Evolutionary conservation across 2,888 invertebrate genomes (phyloP), one percentile per base, ranked within the genome.

Genomic region (Lumbricus terrestris): DNA sequence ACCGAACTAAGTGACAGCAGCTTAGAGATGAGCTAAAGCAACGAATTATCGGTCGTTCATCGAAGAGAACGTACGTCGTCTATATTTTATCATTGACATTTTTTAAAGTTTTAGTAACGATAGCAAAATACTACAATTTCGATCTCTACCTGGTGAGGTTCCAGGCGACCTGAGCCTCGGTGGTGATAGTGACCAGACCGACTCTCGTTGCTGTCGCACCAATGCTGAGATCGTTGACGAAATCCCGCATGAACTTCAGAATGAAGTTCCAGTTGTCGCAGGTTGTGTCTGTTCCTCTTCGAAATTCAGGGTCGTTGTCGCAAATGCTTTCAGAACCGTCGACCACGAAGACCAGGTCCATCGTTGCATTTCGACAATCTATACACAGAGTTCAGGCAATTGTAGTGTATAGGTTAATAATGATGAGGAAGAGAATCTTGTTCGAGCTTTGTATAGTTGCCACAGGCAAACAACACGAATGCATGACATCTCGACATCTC

Each of bases 251-350:
- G 54, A 89, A 82, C n/a, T 37, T 38, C 20, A 89, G 33, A n/a
- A 90, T 29, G 1, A n/a, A 18, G 13, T 33, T 38, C 89, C 89
- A 90, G 33, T 90, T 90, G 47, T 90, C 89, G 40, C 90, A 90
- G 20, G 90, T 90, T 18, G 82, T 40, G 35, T 90, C 89, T n/a
- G 82, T 69, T 34, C 89, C 89, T 13, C 40, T 89, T 29, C 40
- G 23, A 47, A 54, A 90, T n/a, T 34, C 33, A 4, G 90, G 89
- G 54, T 90, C 89, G 23, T 40, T 83, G 85, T 90, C 90, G 35
- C 90, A 89, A 33, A 89, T 90, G 85, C 90, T 90, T 40, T 89
- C 90, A 16, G 89, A 90, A 29, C 38, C n/a, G 85, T 90, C 90
- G 15, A 90, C 23, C 20, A 89, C 85, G 29, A 90, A 89, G 38